These are phyloP conservation scores for Drosophila parabipectinata DNA, from an alignment of 1,140 invertebrate genomes.

Conservation along the genomic window DNA sequence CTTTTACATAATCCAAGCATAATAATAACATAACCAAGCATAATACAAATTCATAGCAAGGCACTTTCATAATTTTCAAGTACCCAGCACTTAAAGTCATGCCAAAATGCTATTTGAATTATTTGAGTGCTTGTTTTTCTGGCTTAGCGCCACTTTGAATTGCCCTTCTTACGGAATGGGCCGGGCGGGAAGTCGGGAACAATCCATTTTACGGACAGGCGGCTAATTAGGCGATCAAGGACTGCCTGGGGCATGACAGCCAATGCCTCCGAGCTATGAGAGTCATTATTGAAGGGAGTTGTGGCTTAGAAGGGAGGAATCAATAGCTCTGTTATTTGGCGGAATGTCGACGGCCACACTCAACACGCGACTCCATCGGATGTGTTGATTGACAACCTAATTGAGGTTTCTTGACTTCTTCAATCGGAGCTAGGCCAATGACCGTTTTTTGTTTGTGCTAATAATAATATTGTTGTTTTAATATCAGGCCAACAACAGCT, in stretches of 20 bases:
- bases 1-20: too few species aligned
- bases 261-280: constrained; percentile 44
- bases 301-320: constrained; percentile 30
- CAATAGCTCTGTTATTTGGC: constrained; percentile 78
- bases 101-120: constrained; percentile 13
- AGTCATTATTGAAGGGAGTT: constrained; percentile 50
- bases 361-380: constrained; percentile 26
- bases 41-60: too few species aligned
- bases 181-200: constrained; percentile 24
- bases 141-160: background rate
- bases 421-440: constrained; percentile 52
- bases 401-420: constrained; percentile 74
- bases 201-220: constrained; percentile 41
- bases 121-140: constrained; percentile 16
- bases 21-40: too few species aligned
- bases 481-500: constrained; percentile 31
- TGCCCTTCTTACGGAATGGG: background rate
- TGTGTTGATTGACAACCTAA: constrained; percentile 78
- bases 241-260: constrained; percentile 48
- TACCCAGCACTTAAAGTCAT: background rate
- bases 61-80: background rate
- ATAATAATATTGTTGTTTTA: constrained; percentile 71
- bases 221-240: constrained; percentile 72
- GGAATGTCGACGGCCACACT: constrained; percentile 35
- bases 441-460: constrained; percentile 57